phyloP scores from a whole-genome alignment of 2,113 vertebrate genomes.

The Xyliphius kryptos region DNA sequence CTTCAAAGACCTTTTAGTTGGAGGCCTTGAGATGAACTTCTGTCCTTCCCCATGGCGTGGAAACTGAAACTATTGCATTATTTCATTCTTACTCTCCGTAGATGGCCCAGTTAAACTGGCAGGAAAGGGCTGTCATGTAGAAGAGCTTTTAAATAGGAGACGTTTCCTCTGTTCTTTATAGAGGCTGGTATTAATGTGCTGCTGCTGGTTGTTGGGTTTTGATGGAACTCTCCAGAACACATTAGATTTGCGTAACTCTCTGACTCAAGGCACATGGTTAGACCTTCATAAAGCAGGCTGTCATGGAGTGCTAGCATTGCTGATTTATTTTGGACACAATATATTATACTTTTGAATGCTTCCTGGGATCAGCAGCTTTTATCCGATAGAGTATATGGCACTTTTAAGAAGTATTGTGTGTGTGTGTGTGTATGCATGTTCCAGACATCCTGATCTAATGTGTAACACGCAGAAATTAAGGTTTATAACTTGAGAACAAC shows the following conservation, averaged over 20 bases:
- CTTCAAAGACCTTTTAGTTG: constrained; percentile 48
- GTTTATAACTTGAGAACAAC: too few species aligned
- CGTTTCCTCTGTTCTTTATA: constrained; percentile 23
- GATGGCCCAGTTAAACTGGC: constrained; percentile 18
- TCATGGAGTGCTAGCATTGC: neutral
- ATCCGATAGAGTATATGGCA: too few species aligned
- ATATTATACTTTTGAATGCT: constrained; percentile 4
- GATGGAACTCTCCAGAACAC: constrained; percentile 20
- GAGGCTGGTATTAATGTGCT: constrained; percentile 21
- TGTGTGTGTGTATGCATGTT: too few species aligned
- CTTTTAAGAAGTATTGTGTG: too few species aligned
- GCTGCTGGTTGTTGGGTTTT: constrained; percentile 15
- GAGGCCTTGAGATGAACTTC: constrained; percentile 42
- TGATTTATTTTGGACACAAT: neutral
- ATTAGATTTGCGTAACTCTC: constrained; percentile 7
- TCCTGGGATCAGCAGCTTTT: too few species aligned
- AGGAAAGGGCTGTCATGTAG: constrained; percentile 20
- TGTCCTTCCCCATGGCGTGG: constrained; percentile 17
- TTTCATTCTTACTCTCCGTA: constrained; percentile 23
- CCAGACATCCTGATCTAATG: too few species aligned
- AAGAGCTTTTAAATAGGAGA: constrained; percentile 11
- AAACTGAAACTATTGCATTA: constrained; percentile 31
- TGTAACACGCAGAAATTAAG: too few species aligned
- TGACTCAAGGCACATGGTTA: neutral
- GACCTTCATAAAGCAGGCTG: constrained; percentile 20